phyloP scores from a whole-genome alignment of 2,888 invertebrate species.

The Campopleginae sp. region DNA sequence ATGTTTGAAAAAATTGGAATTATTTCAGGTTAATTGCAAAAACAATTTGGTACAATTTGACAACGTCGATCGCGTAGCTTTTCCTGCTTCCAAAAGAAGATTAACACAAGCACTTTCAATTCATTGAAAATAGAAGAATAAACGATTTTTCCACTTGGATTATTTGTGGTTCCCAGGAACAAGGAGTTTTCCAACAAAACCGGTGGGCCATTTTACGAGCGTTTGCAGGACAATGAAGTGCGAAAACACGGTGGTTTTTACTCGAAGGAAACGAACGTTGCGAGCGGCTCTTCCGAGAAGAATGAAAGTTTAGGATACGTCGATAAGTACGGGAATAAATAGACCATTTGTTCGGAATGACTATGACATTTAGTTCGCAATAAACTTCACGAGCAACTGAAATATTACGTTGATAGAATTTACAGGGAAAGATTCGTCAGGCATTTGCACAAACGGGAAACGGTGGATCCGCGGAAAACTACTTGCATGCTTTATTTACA shows the following conservation, averaged over 20 bases:
- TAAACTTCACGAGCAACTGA: background rate
- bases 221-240: constrained; percentile 79
- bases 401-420: constrained; percentile 63
- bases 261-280: constrained; percentile 76
- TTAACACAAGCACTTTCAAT: background rate
- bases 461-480: constrained; percentile 93
- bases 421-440: constrained; percentile 76
- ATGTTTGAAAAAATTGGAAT: background rate
- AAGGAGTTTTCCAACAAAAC: constrained; percentile 70
- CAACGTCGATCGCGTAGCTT: background rate
- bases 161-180: constrained; percentile 54
- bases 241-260: constrained; percentile 78
- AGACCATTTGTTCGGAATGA: background rate
- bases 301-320: constrained; percentile 67
- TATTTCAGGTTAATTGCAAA: too few relatives aligned
- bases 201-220: constrained; percentile 80
- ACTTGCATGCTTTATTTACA: constrained; percentile 98
- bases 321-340: constrained; percentile 67
- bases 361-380: background rate
- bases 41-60: background rate
- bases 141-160: constrained; percentile 28
- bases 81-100: background rate
- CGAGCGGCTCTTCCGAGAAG: constrained; percentile 57
- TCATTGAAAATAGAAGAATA: background rate
- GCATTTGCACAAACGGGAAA: constrained; percentile 86